These are phyloP conservation scores for Platichthys flesus DNA, from an alignment of 2,113 vertebrate species.

Conservation along the genomic window DNA sequence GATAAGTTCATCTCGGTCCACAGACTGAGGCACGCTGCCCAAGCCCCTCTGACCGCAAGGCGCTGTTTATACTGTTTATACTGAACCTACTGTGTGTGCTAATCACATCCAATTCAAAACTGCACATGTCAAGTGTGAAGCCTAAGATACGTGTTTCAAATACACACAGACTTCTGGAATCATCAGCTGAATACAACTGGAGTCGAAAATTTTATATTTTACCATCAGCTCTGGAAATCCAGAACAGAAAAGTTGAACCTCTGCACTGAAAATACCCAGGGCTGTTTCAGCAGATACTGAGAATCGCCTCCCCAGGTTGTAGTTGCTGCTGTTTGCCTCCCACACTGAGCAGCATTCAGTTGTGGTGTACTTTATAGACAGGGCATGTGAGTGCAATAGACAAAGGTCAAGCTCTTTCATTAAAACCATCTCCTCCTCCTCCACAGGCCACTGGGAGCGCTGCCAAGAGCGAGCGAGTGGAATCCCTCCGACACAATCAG, in stretches of 20 bases:
- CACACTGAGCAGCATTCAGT: conserved; percentile 40
- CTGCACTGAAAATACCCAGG: conserved; percentile 4
- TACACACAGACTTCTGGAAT: background rate
- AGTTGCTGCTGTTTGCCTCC: conserved; percentile 34
- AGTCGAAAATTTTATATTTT: background rate
- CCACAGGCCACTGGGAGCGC: conserved; percentile 49
- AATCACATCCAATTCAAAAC: too few relatives aligned
- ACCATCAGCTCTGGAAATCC: background rate
- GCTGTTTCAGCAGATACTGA: background rate
- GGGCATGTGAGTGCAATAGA: conserved; percentile 47
- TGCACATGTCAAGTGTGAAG: too few relatives aligned
- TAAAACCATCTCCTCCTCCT: conserved; percentile 59
- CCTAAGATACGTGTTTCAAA: too few relatives aligned
- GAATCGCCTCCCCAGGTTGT: background rate
- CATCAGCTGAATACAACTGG: background rate
- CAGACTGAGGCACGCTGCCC: too few relatives aligned
- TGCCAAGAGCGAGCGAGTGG: conserved; percentile 47
- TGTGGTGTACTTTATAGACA: conserved; percentile 50
- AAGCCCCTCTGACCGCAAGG: too few relatives aligned
- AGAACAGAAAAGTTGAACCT: background rate
- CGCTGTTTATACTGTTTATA: too few relatives aligned
- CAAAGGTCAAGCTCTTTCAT: conserved; percentile 71
- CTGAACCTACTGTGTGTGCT: too few relatives aligned
- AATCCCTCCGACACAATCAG: conserved; percentile 43
- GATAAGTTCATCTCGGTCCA: too few relatives aligned